Evolutionary conservation across 2,888 invertebrate genomes (phyloP).

Genomic region (Psococerastis gibbosa): DNA sequence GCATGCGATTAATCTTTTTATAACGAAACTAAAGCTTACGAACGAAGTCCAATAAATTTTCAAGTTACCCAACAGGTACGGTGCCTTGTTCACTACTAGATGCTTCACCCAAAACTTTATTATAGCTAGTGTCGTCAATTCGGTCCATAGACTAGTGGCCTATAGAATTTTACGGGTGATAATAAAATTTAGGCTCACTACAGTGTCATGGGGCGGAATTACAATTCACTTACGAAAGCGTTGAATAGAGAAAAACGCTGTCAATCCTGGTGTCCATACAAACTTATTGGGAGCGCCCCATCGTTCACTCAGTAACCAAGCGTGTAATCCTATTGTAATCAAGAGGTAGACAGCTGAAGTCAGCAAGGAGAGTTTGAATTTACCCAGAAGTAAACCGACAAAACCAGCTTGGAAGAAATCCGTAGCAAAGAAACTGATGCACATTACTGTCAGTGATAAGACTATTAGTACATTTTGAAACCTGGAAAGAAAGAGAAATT

Average conservation of each 20-base stretch:
- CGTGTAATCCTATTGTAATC: background rate
- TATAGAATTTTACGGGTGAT: too few relatives aligned
- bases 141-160: too few relatives aligned
- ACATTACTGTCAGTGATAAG: slow-evolving; percentile 4
- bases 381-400: background rate
- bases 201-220: too few relatives aligned
- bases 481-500: slow-evolving; percentile 5
- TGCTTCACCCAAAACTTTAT: too few relatives aligned
- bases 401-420: slow-evolving; percentile 5
- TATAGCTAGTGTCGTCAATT: too few relatives aligned
- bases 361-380: background rate
- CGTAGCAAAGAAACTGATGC: slow-evolving; percentile 4
- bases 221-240: slow-evolving; percentile 4
- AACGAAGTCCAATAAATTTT: background rate
- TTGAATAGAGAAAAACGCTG: slow-evolving; percentile 3
- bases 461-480: slow-evolving; percentile 7
- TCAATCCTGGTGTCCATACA: slow-evolving; percentile 1
- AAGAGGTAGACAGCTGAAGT: background rate
- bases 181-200: too few relatives aligned
- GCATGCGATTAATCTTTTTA: too few relatives aligned
- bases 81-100: too few relatives aligned
- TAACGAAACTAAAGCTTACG: too few relatives aligned
- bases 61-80: background rate
- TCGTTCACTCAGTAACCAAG: slow-evolving; percentile 5
- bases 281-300: slow-evolving; percentile 1